These are phyloP conservation scores for Brachyrhaphis roseni DNA, from an alignment of 2,797 vertebrate species.

Conservation along the genomic window DNA sequence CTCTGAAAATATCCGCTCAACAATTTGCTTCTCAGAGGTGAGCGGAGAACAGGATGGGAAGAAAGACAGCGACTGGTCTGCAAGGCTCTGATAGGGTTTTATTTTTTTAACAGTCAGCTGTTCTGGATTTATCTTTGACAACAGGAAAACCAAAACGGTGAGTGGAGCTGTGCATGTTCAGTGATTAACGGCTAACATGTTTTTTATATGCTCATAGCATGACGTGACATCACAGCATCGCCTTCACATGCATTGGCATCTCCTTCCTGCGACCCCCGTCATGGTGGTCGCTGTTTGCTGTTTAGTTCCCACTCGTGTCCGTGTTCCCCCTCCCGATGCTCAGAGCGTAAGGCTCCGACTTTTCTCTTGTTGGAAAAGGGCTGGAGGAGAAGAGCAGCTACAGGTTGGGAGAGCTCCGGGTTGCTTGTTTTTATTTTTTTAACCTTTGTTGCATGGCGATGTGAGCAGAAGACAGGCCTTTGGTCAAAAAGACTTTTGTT, in stretches of 20 bases:
- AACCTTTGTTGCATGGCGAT: constrained; percentile 4
- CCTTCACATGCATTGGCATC: constrained; percentile 54
- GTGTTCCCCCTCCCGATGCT: constrained; percentile 5
- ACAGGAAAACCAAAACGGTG: constrained; percentile 60
- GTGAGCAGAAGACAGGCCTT: constrained; percentile 22
- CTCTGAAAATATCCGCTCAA: not conserved
- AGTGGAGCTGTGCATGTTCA: constrained; percentile 38
- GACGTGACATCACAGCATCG: constrained; percentile 14
- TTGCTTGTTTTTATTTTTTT: not conserved
- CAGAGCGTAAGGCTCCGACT: constrained; percentile 32
- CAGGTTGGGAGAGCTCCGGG: constrained; percentile 61
- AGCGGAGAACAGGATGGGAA: constrained; percentile 59
- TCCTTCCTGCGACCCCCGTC: constrained; percentile 49
- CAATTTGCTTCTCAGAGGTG: constrained; percentile 11
- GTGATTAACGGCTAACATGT: not conserved
- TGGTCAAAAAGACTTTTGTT: not conserved
- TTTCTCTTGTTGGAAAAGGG: constrained; percentile 40
- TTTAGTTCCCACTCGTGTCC: constrained; percentile 24
- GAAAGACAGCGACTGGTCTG: constrained; percentile 57
- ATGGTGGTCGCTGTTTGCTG: constrained; percentile 74
- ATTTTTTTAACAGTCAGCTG: constrained; percentile 50
- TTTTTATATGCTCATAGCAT: constrained; percentile 23
- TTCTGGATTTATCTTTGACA: constrained; percentile 36
- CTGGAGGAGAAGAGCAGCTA: constrained; percentile 56
- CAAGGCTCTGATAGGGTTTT: constrained; percentile 54